Conservation (phyloP, 2,113 vertebrate species). For the Dipodomys spectabilis region DNA sequence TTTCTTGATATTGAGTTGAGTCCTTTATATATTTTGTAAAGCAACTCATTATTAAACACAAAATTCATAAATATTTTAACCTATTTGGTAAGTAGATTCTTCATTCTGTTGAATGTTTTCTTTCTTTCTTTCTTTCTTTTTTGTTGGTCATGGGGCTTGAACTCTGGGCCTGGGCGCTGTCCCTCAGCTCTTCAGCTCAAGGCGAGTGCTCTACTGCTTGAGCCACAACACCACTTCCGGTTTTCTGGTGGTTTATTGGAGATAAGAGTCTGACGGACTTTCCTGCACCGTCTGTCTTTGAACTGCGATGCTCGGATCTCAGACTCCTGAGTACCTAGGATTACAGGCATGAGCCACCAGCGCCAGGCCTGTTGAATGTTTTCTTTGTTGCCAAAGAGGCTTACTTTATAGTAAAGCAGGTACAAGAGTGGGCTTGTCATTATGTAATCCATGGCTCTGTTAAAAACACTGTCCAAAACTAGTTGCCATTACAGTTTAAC, state of each 20-base stretch:
- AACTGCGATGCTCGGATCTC: too few relatives aligned
- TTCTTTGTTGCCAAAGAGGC: neutral
- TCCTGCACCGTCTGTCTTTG: too few relatives aligned
- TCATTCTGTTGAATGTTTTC: neutral
- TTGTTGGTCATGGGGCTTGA: too few relatives aligned
- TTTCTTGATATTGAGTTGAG: neutral
- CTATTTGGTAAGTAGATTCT: neutral
- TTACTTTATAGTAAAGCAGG: neutral
- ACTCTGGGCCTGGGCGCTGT: too few relatives aligned
- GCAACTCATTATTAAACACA: neutral
- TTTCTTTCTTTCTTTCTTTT: neutral
- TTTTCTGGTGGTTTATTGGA: too few relatives aligned
- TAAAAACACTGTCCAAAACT: neutral
- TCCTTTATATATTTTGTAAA: neutral
- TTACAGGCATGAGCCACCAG: too few relatives aligned
- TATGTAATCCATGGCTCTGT: neutral
- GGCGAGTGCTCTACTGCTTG: too few relatives aligned
- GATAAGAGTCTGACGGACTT: too few relatives aligned
- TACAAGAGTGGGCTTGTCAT: neutral
- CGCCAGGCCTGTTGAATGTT: neutral
- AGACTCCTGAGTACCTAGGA: too few relatives aligned
- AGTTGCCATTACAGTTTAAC: neutral
- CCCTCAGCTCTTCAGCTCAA: too few relatives aligned
- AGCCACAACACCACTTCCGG: too few relatives aligned
- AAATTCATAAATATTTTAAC: neutral